Percentiles rank a stretch among this genome's conserved stretches.
Evolutionary conservation across 2,888 invertebrate species (phyloP).

Genomic region (Rhagonycha lutea): DNA sequence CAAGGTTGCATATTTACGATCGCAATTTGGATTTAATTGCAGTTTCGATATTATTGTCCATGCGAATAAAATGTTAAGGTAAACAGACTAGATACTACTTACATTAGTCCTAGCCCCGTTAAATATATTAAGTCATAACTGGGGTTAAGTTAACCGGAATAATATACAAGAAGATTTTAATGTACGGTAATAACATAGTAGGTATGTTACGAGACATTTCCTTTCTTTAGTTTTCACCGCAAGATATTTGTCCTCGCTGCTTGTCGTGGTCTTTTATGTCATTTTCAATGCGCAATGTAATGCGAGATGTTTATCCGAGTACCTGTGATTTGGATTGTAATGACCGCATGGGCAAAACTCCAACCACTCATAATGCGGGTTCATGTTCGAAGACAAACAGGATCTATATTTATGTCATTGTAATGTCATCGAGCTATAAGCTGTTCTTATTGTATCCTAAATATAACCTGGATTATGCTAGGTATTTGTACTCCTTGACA

Average conservation of each 20-base stretch:
- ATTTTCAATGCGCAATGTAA: slow-evolving; percentile 51
- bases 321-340: slow-evolving; percentile 36
- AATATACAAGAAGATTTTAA: slow-evolving; percentile 24
- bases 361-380: slow-evolving; percentile 47
- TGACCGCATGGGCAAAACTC: slow-evolving; percentile 51
- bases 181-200: slow-evolving; percentile 25
- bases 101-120: not conserved
- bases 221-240: slow-evolving; percentile 49
- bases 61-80: not conserved
- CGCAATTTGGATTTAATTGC: slow-evolving; percentile 13
- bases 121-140: slow-evolving; percentile 17
- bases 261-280: slow-evolving; percentile 43
- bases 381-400: slow-evolving; percentile 52
- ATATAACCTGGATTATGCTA: slow-evolving; percentile 45
- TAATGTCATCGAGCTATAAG: slow-evolving; percentile 50
- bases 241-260: slow-evolving; percentile 51
- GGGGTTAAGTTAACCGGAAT: slow-evolving; percentile 21
- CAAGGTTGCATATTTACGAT: slow-evolving; percentile 43
- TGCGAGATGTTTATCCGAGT: slow-evolving; percentile 51
- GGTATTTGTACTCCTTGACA: slow-evolving; percentile 32
- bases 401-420: slow-evolving; percentile 55
- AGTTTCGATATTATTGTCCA: not conserved
- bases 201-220: slow-evolving; percentile 24
- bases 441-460: slow-evolving; percentile 50
- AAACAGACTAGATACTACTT: not conserved